Conservation (phyloP, 2,797 vertebrate genomes). For the Pipistrellus nathusii region DNA sequence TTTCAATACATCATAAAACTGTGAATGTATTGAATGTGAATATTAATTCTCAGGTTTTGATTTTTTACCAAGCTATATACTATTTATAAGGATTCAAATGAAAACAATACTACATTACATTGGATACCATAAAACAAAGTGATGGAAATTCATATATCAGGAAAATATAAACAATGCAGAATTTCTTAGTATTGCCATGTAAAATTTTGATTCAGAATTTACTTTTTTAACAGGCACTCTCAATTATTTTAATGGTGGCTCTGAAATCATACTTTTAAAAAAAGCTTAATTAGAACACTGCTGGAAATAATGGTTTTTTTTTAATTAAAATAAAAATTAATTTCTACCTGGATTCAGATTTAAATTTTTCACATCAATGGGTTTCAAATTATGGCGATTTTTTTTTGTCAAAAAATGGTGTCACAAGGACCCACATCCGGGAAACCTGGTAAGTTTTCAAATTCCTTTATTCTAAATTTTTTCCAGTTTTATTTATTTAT, state of each 20-base stretch:
- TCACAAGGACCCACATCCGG: background rate
- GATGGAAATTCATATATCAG: background rate
- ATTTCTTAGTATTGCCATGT: background rate
- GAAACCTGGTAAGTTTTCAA: background rate
- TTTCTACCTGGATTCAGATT: background rate
- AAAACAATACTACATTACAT: background rate
- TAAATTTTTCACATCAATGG: background rate
- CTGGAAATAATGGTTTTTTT: background rate
- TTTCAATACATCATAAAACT: background rate
- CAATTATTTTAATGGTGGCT: background rate
- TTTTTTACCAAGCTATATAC: background rate
- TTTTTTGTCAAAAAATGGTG: background rate
- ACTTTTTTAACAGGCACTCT: background rate
- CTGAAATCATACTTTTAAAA: background rate
- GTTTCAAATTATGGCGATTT: background rate
- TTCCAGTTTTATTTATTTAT: background rate
- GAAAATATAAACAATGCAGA: background rate
- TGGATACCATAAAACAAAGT: background rate
- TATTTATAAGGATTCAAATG: background rate
- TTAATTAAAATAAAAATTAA: background rate
- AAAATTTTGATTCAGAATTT: slow-evolving; percentile 27
- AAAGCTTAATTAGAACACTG: background rate
- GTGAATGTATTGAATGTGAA: background rate
- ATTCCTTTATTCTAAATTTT: background rate
- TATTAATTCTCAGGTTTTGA: background rate